Conservation (phyloP, 2,113 vertebrate genomes). For the Deroptyus accipitrinus region DNA sequence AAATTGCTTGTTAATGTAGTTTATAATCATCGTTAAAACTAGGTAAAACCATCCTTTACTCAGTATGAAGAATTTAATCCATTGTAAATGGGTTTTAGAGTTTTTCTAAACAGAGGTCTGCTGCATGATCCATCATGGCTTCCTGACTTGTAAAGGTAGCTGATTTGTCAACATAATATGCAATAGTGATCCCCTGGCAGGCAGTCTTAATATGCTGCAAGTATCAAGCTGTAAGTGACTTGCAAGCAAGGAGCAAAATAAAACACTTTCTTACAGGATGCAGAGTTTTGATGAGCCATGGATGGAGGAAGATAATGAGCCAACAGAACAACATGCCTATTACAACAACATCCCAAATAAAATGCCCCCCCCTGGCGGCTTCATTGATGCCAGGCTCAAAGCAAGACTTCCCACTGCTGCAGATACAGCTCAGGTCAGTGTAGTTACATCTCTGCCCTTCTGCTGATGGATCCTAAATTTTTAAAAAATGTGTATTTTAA, state of each 20-base stretch:
- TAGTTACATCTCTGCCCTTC: neutral
- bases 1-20: neutral
- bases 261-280: constrained; percentile 75
- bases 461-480: neutral
- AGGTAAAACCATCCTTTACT: neutral
- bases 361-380: constrained; percentile 86
- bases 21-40: neutral
- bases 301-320: constrained; percentile 87
- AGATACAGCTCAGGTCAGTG: constrained; percentile 80
- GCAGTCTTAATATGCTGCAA: neutral
- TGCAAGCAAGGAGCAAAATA: neutral
- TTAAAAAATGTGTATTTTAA: neutral
- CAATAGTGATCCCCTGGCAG: neutral
- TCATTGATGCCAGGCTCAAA: constrained; percentile 84
- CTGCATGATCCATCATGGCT: neutral
- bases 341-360: constrained; percentile 95
- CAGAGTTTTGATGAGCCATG: constrained; percentile 93
- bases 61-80: neutral
- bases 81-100: neutral
- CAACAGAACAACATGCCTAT: constrained; percentile 87
- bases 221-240: neutral
- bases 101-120: neutral
- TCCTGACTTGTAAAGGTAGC: neutral
- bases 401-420: constrained; percentile 65
- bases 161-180: neutral